A percentile compares a stretch with the other conserved stretches of the same genome.
These are phyloP conservation scores for Hipposideros armiger DNA, from an alignment of 2,113 vertebrate genomes.

Conservation along the genomic window DNA sequence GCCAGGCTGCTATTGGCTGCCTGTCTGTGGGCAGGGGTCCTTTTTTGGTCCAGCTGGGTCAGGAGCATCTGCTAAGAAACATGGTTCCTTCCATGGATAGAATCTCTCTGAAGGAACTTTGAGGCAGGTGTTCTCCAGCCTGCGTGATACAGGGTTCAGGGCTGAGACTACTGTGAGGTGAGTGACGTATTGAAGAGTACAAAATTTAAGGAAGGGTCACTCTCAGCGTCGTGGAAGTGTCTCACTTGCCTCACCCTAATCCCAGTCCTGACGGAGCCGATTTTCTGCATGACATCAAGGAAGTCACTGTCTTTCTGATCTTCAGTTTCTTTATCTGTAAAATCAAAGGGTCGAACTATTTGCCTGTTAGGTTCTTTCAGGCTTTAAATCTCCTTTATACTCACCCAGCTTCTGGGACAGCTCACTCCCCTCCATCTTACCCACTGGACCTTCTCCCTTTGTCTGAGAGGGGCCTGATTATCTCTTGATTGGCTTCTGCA, in stretches of 20 bases:
- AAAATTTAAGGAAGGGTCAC: background rate
- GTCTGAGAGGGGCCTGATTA: background rate
- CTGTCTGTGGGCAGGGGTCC: background rate
- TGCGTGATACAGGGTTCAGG: background rate
- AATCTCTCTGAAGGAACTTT: background rate
- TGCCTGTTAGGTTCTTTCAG: background rate
- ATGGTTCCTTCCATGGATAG: background rate
- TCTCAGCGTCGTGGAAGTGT: background rate
- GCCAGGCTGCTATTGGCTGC: background rate
- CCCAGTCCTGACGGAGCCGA: background rate
- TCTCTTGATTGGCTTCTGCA: slow-evolving; percentile 5
- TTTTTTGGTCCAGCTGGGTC: background rate
- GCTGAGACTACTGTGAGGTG: background rate
- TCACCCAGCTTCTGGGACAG: background rate
- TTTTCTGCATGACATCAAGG: background rate
- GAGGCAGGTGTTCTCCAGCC: background rate
- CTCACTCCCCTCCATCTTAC: background rate
- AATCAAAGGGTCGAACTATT: background rate
- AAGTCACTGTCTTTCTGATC: background rate
- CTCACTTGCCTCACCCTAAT: background rate
- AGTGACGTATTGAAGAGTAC: background rate
- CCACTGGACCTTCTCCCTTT: background rate
- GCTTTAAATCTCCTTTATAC: background rate
- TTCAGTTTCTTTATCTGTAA: slow-evolving; percentile 26
- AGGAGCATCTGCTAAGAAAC: background rate